Evolutionary conservation across 2,888 invertebrate genomes (phyloP), one percentile per base, ranked within the genome.

Genomic region (Hydropsyche betteni): DNA sequence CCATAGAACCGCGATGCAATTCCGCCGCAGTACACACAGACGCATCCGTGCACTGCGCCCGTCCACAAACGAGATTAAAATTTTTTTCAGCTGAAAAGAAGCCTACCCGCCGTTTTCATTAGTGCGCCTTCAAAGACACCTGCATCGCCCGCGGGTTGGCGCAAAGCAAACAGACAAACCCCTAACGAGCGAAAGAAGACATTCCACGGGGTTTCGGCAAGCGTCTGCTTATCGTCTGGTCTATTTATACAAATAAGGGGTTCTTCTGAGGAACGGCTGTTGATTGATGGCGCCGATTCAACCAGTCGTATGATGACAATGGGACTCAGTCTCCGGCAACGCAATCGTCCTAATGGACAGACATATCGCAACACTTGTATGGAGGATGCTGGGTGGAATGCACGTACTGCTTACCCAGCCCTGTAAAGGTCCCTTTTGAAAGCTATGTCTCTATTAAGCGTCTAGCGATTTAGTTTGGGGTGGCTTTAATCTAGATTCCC

Each of bases 201-300:
- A 16, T 58, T 58, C 16, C 12, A 14, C 8, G 53, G 53, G 53
- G 5, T 53, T 24, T 44, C 44, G 4, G 6, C 44, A 44, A 44
- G 10, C 44, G 44, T 44, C 44, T 44, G 44, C 10, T 44, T 44
- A 44, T 44, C 44, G 24, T 34, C 12, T 5, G 64, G 24, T 24
- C 24, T 24, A 24, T 24, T 24, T 50, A 52, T 51, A 69, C 58
- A 75, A 77, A 77, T 75, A 75, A 74, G 69, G 75, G 64, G 72
- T 77, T n/a, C 68, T 69, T 52, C 52, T 73, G 73, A 51, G 55
- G 64, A 50, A 74, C 71, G 50, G 51, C 61, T 74, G 73, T 68
- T 78, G 78, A 78, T 76, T 76, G 76, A 78, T 76, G n/a, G 74
- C 76, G 58, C 55, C 69, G 33, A 55, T 33, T 38, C 33, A 34